These are phyloP conservation scores for Strigamia transsilvanica DNA, from an alignment of 2,888 invertebrate genomes.

Conservation along the genomic window DNA sequence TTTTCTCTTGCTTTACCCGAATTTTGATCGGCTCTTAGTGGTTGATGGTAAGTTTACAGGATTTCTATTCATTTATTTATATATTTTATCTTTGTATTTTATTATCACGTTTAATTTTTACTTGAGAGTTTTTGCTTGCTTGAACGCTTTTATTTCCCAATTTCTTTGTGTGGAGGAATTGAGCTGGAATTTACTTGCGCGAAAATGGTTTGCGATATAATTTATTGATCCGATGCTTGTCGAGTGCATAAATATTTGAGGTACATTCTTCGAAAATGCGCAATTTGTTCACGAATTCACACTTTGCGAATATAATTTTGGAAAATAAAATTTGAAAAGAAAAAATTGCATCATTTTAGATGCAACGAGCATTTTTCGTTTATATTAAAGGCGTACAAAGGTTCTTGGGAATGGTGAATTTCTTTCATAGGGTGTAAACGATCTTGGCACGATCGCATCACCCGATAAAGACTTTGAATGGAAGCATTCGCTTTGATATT, in stretches of 20 bases:
- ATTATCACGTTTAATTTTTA: background rate
- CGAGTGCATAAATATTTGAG: conserved; percentile 18
- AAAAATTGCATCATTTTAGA: too few relatives aligned
- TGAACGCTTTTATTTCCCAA: too few relatives aligned
- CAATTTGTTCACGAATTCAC: background rate
- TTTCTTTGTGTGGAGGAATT: background rate
- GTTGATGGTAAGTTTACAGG: background rate
- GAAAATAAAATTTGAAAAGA: background rate
- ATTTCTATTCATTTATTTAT: background rate
- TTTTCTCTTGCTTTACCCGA: background rate
- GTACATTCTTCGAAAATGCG: background rate
- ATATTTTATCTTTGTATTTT: background rate
- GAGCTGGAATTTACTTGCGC: background rate
- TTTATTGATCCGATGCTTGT: background rate
- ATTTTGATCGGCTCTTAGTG: background rate
- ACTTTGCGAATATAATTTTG: background rate
- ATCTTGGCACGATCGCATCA: too few relatives aligned
- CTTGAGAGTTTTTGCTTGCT: background rate
- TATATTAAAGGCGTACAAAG: too few relatives aligned
- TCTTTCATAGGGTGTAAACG: too few relatives aligned
- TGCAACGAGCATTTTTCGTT: too few relatives aligned
- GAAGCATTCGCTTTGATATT: too few relatives aligned
- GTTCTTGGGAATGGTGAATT: too few relatives aligned
- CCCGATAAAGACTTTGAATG: too few relatives aligned
- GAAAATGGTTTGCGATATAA: background rate